These are phyloP conservation scores for Linnaemya tessellans DNA, from an alignment of 2,888 invertebrate genomes.

Conservation along the genomic window DNA sequence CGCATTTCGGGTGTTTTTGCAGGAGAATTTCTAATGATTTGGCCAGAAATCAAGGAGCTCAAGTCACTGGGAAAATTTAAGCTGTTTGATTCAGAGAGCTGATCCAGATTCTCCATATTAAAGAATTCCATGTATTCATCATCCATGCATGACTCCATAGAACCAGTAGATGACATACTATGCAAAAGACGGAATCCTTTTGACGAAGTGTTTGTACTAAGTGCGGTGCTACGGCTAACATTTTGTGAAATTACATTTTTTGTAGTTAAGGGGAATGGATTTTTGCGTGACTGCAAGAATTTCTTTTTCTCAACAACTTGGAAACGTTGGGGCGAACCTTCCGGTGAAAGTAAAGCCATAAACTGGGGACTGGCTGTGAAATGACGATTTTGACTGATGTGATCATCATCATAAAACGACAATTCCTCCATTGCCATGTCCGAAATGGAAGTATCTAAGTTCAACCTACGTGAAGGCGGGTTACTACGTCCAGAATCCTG, in stretches of 20 bases:
- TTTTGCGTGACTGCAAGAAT: conserved; percentile 58
- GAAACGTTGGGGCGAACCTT: conserved; percentile 82
- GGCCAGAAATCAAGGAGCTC: conserved; percentile 85
- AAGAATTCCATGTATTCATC: conserved; percentile 86
- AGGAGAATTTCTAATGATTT: conserved; percentile 82
- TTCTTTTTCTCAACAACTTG: conserved; percentile 76
- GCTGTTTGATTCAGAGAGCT: conserved; percentile 77
- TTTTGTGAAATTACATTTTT: conserved; percentile 81
- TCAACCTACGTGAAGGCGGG: conserved; percentile 70
- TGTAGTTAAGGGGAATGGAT: conserved; percentile 48
- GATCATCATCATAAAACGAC: conserved; percentile 81
- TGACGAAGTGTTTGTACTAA: conserved; percentile 75
- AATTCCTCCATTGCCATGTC: conserved; percentile 81
- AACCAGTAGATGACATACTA: conserved; percentile 85
- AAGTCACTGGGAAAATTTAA: conserved; percentile 85
- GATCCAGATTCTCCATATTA: conserved; percentile 85
- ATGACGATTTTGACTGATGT: conserved; percentile 66
- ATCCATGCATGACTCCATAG: conserved; percentile 86
- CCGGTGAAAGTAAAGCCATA: conserved; percentile 80
- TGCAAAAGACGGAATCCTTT: conserved; percentile 83
- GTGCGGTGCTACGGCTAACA: conserved; percentile 64
- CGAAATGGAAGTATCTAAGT: conserved; percentile 71
- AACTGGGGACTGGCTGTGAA: conserved; percentile 77
- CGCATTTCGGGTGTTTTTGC: conserved; percentile 83
- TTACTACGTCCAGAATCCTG: conserved; percentile 51